phyloP scores from a whole-genome alignment of 2,797 vertebrate species.

The Eulemur mongoz region DNA sequence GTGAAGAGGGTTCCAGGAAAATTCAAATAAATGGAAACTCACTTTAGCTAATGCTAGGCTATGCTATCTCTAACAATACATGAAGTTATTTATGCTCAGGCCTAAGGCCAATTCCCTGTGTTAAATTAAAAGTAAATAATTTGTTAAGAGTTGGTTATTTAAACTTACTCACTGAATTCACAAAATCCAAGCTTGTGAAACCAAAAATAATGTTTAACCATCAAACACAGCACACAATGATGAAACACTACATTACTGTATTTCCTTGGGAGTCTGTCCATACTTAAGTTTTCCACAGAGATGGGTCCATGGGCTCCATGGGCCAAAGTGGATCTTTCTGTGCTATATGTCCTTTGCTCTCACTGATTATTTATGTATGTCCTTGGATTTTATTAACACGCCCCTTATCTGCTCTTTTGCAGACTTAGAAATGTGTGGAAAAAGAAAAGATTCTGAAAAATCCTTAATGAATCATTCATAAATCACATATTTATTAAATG shows the following conservation, averaged over 20 bases:
- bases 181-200: conserved; percentile 23
- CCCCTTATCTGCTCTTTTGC: not conserved
- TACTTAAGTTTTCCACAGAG: not conserved
- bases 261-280: conserved; percentile 8
- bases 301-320: not conserved
- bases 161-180: conserved; percentile 27
- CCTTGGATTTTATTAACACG: conserved; percentile 10
- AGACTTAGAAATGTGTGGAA: conserved; percentile 4
- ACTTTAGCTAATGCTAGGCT: not conserved
- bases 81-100: conserved; percentile 5
- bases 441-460: conserved; percentile 33
- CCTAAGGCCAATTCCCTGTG: not conserved
- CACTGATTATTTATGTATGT: not conserved
- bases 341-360: not conserved
- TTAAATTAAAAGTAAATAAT: conserved; percentile 33
- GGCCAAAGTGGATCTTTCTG: not conserved
- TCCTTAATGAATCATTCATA: conserved; percentile 17
- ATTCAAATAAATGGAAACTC: not conserved
- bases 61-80: not conserved
- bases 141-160: conserved; percentile 44
- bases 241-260: not conserved
- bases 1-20: not conserved
- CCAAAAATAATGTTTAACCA: conserved; percentile 30
- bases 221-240: not conserved
- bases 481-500: not conserved